Conservation (phyloP, 2,113 vertebrate genomes). For the Acrocephalus kingi region DNA sequence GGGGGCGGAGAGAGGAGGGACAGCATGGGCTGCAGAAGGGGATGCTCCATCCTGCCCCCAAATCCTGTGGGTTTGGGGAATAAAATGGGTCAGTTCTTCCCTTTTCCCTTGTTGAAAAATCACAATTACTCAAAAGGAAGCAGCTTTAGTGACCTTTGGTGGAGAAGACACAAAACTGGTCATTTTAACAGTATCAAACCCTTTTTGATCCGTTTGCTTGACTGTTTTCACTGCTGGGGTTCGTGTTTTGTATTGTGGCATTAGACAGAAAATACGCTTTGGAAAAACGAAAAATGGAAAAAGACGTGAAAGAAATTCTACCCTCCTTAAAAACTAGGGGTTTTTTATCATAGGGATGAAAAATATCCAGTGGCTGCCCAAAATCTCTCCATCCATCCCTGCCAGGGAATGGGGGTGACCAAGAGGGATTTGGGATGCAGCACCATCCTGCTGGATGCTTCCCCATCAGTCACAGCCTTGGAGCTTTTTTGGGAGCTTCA, state of each 20-base stretch:
- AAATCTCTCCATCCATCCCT: not conserved
- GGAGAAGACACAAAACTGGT: not conserved
- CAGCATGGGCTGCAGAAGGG: not conserved
- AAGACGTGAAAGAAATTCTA: not conserved
- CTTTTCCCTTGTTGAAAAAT: not conserved
- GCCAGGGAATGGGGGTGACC: not conserved
- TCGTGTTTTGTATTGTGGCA: rapidly evolving
- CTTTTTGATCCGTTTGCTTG: rapidly evolving
- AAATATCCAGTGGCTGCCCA: rapidly evolving
- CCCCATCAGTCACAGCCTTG: rapidly evolving
- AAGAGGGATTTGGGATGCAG: not conserved
- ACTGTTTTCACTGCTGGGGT: rapidly evolving
- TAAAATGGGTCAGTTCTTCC: not conserved
- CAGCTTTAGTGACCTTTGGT: not conserved
- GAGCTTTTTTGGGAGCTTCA: not conserved
- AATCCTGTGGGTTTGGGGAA: rapidly evolving
- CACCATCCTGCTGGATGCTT: not conserved
- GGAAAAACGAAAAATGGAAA: not conserved
- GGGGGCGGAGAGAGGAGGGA: not conserved
- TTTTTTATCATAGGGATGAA: not conserved
- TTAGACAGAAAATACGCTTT: rapidly evolving
- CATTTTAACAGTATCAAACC: not conserved
- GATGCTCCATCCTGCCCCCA: not conserved
- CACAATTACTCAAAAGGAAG: not conserved
- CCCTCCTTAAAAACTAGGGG: not conserved